Evolutionary conservation across 1,140 invertebrate genomes (phyloP), one percentile per base, ranked within the genome.

Genomic region (Danaus melanippus): DNA sequence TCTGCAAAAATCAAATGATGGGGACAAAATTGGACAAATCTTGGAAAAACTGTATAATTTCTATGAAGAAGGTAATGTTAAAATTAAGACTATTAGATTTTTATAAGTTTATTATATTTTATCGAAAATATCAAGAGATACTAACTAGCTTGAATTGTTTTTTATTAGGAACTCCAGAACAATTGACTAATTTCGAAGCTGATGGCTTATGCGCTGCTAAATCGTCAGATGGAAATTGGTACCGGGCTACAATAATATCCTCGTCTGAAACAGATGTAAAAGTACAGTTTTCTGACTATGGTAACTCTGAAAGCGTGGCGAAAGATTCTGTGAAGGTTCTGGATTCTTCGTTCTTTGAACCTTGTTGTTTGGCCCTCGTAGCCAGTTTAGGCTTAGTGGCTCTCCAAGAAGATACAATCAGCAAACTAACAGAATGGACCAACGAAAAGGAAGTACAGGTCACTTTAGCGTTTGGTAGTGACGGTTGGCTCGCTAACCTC

Each of bases 261-360:
- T 66, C 87, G 4, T 73, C 84, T 44, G 81, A 82, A 10, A 77
- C 81, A n/a, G 71, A 85, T 10, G 74, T 89, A 2, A 88, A 86
- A 55, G 91, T 95, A 0, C 82, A 89, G 9, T 95, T 92, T 76
- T 78, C 94, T 5, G 94, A 96, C 76, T 95, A 93, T 79, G 94
- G 94, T 9, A 94, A 95, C 75, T 88, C 88, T 21, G 92, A 94
- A 77, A 83, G 72, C 17, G 76, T 93, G 0, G 45, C 83, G 1
- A 75, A 84, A 12, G 72, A 76, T 0, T 70, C 78, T 9, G 61
- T 93, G 0, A 89, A 89, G 56, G 61, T 71, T 21, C 74, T 92
- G 10, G 89, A 91, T 11, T 49, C 84, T 4, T 71, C 84, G 49
- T 92, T 92, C 71, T 89, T 86, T 56, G 71, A 79, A 17, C 87